Base-by-base conservation (phyloP, 2,888 invertebrate genomes). In the Polyploca ridens region DNA sequence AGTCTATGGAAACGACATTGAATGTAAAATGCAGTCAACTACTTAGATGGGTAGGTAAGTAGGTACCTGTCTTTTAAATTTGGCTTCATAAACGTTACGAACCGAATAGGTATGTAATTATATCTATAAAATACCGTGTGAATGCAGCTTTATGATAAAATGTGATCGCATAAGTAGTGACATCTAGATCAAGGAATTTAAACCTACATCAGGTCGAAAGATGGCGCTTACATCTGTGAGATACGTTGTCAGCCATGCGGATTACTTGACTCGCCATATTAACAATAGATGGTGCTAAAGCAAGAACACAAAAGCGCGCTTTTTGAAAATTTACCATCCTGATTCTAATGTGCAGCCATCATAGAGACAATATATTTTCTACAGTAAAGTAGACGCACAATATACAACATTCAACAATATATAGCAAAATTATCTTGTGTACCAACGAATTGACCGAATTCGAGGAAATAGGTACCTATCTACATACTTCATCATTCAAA, bases 61-160 rank as follows among this genome's bases (percentile, higher is more conserved):
- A 33, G 33, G 33, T 33, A 33, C 33, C 33, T 33, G n/a, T 44
- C 5, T 44, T 14, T 5, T 44, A 44, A 10, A 38, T 38, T 38
- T 38, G 8, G 38, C 38, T 35, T 35, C 35, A 38, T 38, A 10
- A 38, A 10, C 38, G 8, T 8, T 1, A 38, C 10, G 10, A 8
- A 10, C 8, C 10, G 38, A 38, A 10, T 7, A 38, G 10, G 38
- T 10, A 8, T 41, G 3, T 7, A 0, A 41, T 0, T 4, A 10
- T 46, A n/a, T 27, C 3, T n/a, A 1, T n/a, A 6, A 44, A 13
- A 44, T 69, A 33, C 69, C 61, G 58, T 75, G 75, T 80, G 76
- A 70, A 81, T 72, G 64, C 72, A 70, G 75, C 83, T 69, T 82
- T 77, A 71, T 63, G 60, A 61, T 60, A 63, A 63, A 64, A 69